Base-by-base conservation (phyloP, 2,113 vertebrate genomes). In the Solea solea region DNA sequence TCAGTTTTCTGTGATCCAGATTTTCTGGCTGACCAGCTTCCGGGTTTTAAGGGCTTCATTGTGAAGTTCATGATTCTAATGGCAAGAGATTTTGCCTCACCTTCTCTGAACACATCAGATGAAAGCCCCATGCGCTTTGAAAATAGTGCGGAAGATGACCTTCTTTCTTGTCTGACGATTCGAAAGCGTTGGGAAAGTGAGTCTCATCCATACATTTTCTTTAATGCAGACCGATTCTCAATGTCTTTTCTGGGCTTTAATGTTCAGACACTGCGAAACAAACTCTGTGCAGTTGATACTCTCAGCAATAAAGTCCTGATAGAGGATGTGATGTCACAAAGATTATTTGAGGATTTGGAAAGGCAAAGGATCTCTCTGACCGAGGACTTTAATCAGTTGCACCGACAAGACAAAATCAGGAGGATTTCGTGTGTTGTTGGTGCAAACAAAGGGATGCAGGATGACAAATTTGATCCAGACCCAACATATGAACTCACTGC, bases 231-330 rank as follows among this genome's bases (percentile, higher is more conserved):
- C 44, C 76, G 68, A 8, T 55, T 52, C 15, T 94, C 93, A 40
- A 94, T 95, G 93, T 93, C 94, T 54, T 95, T 95, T 68, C 85
- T 95, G 0, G 94, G 94, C 49, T 95, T 95, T 62, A 88, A 94
- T 4, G 86, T 93, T 8, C 63, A 27, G 34, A 45, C 0, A 25
- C 16, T 39, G 2, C 1, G 10, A 52, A 78, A 65, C 21, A 78
- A 28, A 28, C 73, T 92, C 1, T 77, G 74, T 25, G 93, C 93
- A 1, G 80, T 95, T 2, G 91, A 94, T 68, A 88, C 91, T 54
- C 79, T 15, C 34, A 91, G 83, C 40, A 6, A 39, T 0, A 13
- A 34, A 7, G 79, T 95, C 54, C 64, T 95, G 65, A 93, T 93
- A 70, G 46, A 0, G 1, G 0, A 80, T 2, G 93, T 94, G 13